Conservation (phyloP, 2,888 invertebrate species). For the Eilema caniola region DNA sequence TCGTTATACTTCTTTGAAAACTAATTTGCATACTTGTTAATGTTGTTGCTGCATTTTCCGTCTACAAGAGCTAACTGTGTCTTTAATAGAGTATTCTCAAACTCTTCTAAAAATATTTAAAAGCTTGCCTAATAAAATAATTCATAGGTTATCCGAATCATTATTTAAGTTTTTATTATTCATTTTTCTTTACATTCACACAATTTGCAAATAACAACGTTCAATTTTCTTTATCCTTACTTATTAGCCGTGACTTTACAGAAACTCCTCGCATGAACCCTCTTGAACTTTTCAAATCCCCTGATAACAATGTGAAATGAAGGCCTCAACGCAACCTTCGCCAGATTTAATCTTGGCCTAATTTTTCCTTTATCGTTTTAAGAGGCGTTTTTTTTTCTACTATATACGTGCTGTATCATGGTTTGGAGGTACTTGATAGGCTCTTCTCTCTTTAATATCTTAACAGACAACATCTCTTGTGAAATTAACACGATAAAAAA, state of each 20-base stretch:
- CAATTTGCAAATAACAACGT: conserved; percentile 28
- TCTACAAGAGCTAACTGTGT: conserved; percentile 38
- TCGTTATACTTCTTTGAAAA: conserved; percentile 25
- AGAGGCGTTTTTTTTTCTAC: conserved; percentile 43
- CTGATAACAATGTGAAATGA: conserved; percentile 56
- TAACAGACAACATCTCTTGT: conserved; percentile 60
- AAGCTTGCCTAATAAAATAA: conserved; percentile 13
- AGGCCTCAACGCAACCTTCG: conserved; percentile 49
- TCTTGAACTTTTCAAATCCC: conserved; percentile 54
- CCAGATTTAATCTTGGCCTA: conserved; percentile 60
- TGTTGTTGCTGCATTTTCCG: conserved; percentile 38
- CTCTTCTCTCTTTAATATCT: conserved; percentile 64
- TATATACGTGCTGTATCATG: conserved; percentile 61
- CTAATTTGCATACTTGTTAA: conserved; percentile 39
- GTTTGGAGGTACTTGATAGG: conserved; percentile 55
- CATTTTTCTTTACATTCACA: conserved; percentile 15
- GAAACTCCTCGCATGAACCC: conserved; percentile 45
- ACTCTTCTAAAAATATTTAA: too few species aligned
- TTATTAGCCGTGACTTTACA: conserved; percentile 42
- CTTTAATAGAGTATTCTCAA: conserved; percentile 39
- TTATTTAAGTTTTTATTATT: background rate
- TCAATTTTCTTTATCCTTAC: conserved; percentile 35
- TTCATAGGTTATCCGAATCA: background rate
- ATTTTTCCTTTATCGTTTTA: conserved; percentile 53
- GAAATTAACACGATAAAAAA: conserved; percentile 57